phyloP scores from a whole-genome alignment of 2,888 invertebrate genomes.

The Caenorhabditis doughertyi region DNA sequence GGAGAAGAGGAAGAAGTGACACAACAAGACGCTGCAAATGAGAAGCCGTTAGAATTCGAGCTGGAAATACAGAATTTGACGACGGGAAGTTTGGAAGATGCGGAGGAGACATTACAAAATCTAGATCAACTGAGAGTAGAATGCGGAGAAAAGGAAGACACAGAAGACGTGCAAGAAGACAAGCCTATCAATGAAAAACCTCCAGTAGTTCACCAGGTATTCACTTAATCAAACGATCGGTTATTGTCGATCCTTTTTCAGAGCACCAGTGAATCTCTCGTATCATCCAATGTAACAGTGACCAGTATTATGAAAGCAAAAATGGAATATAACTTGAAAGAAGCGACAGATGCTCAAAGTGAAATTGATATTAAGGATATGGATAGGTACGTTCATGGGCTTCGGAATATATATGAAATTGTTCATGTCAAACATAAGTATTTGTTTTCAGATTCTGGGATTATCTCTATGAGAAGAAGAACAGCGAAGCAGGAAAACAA shows the following conservation, averaged over 20 bases:
- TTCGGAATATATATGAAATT: background rate
- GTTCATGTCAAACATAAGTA: background rate
- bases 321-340: conserved; percentile 27
- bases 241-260: conserved; percentile 9
- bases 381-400: conserved; percentile 31
- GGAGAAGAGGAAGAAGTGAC: background rate
- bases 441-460: conserved; percentile 60
- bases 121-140: background rate
- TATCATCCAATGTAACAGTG: conserved; percentile 41
- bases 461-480: conserved; percentile 47
- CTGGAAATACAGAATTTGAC: background rate
- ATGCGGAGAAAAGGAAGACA: background rate
- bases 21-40: background rate
- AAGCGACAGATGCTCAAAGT: conserved; percentile 46
- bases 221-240: too few species aligned
- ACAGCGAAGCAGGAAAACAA: background rate
- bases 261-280: conserved; percentile 42
- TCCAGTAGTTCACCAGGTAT: conserved; percentile 37
- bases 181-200: background rate
- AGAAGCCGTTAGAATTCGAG: background rate
- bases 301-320: conserved; percentile 38
- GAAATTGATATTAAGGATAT: conserved; percentile 51
- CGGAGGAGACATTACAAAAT: background rate
- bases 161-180: conserved; percentile 5
- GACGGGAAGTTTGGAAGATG: background rate